Evolutionary conservation across 2,113 vertebrate genomes (phyloP).

Genomic region (Tragelaphus scriptus): DNA sequence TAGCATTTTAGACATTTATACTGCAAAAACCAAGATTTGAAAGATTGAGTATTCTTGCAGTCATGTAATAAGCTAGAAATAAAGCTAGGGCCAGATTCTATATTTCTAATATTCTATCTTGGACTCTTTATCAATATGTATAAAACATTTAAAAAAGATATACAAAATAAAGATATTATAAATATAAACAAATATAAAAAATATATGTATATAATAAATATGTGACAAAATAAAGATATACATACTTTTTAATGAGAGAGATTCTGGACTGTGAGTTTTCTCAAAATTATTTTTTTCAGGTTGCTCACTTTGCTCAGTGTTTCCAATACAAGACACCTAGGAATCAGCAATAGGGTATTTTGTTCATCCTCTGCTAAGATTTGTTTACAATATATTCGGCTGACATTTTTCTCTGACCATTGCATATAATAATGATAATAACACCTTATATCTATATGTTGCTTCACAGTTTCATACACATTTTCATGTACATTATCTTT

Average conservation of each 20-base stretch:
- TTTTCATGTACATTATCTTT: background rate
- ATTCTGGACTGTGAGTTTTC: background rate
- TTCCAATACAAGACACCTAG: background rate
- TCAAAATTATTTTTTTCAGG: background rate
- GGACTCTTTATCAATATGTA: background rate
- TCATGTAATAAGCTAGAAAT: background rate
- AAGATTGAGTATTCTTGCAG: background rate
- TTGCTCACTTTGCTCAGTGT: background rate
- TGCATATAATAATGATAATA: slow-evolving; percentile 4
- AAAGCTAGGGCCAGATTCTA: background rate
- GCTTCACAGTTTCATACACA: background rate
- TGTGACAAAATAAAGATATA: background rate
- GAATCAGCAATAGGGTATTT: background rate
- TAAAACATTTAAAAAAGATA: background rate
- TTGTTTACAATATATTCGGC: background rate
- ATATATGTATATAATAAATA: background rate
- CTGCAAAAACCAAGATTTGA: background rate
- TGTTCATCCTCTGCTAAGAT: slow-evolving; percentile 22
- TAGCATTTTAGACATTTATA: background rate
- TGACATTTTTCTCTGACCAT: background rate
- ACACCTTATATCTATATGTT: background rate
- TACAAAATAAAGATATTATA: background rate
- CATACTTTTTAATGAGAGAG: background rate
- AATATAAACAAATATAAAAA: background rate
- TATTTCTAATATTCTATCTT: background rate